Base-by-base conservation (phyloP, 2,797 vertebrate genomes). In the Uromys caudimaculatus region DNA sequence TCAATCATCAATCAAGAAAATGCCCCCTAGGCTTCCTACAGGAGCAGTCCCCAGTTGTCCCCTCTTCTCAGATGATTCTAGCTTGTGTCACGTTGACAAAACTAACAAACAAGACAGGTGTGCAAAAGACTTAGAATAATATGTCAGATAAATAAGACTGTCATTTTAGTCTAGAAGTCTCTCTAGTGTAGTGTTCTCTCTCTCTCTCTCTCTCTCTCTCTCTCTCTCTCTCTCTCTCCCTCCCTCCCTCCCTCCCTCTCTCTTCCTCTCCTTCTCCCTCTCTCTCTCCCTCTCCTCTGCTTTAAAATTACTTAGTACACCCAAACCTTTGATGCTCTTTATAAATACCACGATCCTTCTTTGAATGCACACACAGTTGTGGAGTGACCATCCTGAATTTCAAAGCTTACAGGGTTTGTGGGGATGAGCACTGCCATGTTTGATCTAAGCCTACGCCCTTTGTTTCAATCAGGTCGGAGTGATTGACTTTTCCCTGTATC, bases 401-500 rank as follows among this genome's bases (percentile, higher is more conserved):
- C 94, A 90, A 83, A 23, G 54, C n/a, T 38, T 0, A 35, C 58
- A 10, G 56, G 13, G 5, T 29, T 50, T 95, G 12, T 56, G 71
- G 78, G 86, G 87, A 41, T 44, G 47, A 44, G 17, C n/a, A 35
- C 8, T 14, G 11, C 24, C 69, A 3, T 38, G 62, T 84, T 76
- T 58, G 47, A 9, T 76, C 69, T 97, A 38, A 96, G 96, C n/a
- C 4, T 90, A 21, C 93, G 3, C 71, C n/a, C 96, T 96, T 97
- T 97, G 2, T 97, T 35, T 95, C 93, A 62, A 95, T 96, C 98
- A 99, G 99, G 99, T 99, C 97, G 99, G 99, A 92, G 99, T 99
- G 97, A 99, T 99, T 83, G 99, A 99, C 97, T 99, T 99, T 98
- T 99, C 99, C 50, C 98, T 99, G 94, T 99, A 99, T 98, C 98